Conservation (phyloP, 2,113 vertebrate genomes). For the Piliocolobus tephrosceles region DNA sequence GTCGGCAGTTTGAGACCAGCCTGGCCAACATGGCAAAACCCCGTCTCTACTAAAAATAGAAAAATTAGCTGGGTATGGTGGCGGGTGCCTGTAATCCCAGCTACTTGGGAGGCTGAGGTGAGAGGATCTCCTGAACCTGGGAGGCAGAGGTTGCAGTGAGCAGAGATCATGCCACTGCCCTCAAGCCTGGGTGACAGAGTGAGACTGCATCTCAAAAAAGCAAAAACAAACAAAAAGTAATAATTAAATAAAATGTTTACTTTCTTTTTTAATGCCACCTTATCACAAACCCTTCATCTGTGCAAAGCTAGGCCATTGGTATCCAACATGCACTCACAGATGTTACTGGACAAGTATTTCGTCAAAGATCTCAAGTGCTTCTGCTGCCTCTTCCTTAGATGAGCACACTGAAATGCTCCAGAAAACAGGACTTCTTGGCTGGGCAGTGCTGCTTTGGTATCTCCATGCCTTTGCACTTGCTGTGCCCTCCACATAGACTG, state of each 20-base stretch:
- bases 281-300: not conserved
- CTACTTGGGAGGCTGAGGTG: not conserved
- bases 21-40: not conserved
- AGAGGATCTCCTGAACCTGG: not conserved
- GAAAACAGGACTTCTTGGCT: not conserved
- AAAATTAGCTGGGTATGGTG: not conserved
- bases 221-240: not conserved
- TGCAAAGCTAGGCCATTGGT: not conserved
- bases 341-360: not conserved
- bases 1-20: not conserved
- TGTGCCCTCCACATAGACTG: fast-evolving
- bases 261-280: not conserved
- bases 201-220: not conserved
- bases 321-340: not conserved
- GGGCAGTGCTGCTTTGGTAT: not conserved
- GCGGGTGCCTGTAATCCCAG: too few relatives aligned
- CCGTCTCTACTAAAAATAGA: not conserved
- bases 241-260: not conserved
- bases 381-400: not conserved
- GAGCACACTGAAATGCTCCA: not conserved
- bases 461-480: not conserved
- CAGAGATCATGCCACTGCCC: not conserved
- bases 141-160: not conserved
- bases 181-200: not conserved
- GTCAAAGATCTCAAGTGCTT: not conserved